Evolutionary conservation across 1,140 invertebrate genomes (phyloP).

Genomic region (Sarcophaga bullata): DNA sequence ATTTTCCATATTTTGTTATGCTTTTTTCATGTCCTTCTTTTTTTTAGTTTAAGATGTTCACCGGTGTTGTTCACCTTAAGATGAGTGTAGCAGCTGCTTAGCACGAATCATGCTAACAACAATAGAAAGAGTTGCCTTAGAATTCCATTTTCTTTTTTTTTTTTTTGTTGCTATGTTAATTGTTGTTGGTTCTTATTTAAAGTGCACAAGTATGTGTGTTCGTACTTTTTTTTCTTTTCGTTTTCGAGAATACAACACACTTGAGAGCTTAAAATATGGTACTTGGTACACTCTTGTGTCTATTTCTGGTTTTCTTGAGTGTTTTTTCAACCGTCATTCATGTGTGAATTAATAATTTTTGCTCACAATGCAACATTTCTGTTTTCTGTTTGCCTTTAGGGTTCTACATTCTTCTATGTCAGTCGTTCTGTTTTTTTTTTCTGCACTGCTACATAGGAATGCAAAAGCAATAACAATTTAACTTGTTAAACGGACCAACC

Average conservation of each 20-base stretch:
- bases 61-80: slow-evolving; percentile 14
- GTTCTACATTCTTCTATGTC: slow-evolving; percentile 4
- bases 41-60: not conserved
- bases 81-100: not conserved
- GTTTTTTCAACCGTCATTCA: slow-evolving; percentile 38
- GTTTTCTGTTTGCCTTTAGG: not conserved
- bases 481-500: too few relatives aligned
- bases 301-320: slow-evolving; percentile 29
- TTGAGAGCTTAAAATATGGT: slow-evolving; percentile 21
- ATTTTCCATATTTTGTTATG: not conserved
- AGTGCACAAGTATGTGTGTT: too few relatives aligned
- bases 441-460: not conserved
- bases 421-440: not conserved
- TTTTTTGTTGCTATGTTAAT: not conserved
- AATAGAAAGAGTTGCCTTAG: slow-evolving; percentile 5
- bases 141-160: not conserved
- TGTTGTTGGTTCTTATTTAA: too few relatives aligned
- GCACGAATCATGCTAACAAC: not conserved
- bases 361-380: slow-evolving; percentile 22
- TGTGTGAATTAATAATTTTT: slow-evolving; percentile 41
- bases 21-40: too few relatives aligned
- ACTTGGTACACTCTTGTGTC: not conserved
- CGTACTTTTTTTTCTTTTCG: not conserved
- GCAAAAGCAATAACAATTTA: too few relatives aligned
- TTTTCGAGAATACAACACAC: not conserved